Evolutionary conservation across 2,888 invertebrate genomes (phyloP).

Genomic region (Thyatira batis): DNA sequence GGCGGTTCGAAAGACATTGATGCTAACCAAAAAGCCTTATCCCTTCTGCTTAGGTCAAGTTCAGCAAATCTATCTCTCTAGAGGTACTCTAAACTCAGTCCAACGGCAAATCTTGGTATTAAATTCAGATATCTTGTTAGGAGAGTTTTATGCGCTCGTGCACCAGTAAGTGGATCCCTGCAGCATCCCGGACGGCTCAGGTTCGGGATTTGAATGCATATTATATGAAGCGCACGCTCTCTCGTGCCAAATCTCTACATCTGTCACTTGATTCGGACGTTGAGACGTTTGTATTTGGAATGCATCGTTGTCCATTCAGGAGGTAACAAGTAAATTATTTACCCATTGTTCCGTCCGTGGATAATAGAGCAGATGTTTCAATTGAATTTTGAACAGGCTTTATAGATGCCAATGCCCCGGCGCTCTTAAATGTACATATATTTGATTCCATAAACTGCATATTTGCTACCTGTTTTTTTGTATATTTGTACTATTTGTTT

Average conservation of each 20-base stretch:
- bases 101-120: background rate
- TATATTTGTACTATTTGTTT: too few relatives aligned
- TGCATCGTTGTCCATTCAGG: background rate
- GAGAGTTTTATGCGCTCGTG: constrained; percentile 20
- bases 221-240: constrained; percentile 35
- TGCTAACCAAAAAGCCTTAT: too few relatives aligned
- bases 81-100: too few relatives aligned
- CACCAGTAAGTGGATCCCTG: constrained; percentile 8
- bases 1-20: too few relatives aligned
- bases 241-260: constrained; percentile 17
- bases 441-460: too few relatives aligned
- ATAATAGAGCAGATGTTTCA: too few relatives aligned
- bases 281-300: background rate
- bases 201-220: constrained; percentile 43
- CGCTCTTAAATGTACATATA: too few relatives aligned
- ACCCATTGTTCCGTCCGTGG: background rate
- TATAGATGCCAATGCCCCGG: too few relatives aligned
- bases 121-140: background rate
- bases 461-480: too few relatives aligned
- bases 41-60: too few relatives aligned
- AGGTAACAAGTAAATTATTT: background rate
- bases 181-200: constrained; percentile 9
- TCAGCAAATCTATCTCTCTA: too few relatives aligned
- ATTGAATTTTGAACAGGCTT: too few relatives aligned
- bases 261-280: background rate